Conservation (phyloP, 2,888 invertebrate species). For the Pterostichus niger region DNA sequence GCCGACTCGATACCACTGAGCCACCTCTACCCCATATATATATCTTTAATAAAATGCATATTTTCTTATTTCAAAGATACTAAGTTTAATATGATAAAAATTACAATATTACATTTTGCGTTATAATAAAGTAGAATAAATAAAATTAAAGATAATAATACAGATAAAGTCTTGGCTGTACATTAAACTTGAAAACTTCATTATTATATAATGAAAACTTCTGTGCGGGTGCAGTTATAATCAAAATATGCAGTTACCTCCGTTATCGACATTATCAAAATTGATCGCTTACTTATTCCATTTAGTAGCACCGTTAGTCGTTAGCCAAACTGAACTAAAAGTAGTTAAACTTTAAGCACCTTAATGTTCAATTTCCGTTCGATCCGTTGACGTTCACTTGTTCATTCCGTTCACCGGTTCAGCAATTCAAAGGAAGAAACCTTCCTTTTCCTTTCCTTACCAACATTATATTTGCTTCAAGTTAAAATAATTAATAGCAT, state of each 20-base stretch:
- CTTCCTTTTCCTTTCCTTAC: no score
- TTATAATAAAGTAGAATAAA: not conserved
- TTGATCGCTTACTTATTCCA: conserved; percentile 9
- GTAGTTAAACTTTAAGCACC: conserved; percentile 17
- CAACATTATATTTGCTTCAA: conserved; percentile 40
- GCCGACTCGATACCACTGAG: no score
- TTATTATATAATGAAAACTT: not conserved
- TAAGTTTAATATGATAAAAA: not conserved
- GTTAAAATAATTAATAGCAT: conserved; percentile 52
- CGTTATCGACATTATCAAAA: conserved; percentile 4
- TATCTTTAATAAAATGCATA: no score
- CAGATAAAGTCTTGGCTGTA: not conserved
- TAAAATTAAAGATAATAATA: not conserved
- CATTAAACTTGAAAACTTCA: not conserved
- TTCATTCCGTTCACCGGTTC: not conserved
- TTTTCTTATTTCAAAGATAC: not conserved
- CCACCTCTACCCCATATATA: no score
- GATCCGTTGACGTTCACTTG: conserved; percentile 5
- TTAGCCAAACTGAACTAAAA: conserved; percentile 8
- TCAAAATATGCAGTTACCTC: conserved; percentile 1
- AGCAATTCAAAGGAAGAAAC: not conserved
- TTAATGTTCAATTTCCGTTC: conserved; percentile 25
- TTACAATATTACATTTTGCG: not conserved
- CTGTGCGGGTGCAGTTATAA: not conserved
- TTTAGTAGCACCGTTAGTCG: conserved; percentile 3